A percentile compares a stretch with the other conserved stretches of the same genome.
These are phyloP conservation scores for Graphium colonna DNA, from an alignment of 2,888 invertebrate species.

Conservation along the genomic window DNA sequence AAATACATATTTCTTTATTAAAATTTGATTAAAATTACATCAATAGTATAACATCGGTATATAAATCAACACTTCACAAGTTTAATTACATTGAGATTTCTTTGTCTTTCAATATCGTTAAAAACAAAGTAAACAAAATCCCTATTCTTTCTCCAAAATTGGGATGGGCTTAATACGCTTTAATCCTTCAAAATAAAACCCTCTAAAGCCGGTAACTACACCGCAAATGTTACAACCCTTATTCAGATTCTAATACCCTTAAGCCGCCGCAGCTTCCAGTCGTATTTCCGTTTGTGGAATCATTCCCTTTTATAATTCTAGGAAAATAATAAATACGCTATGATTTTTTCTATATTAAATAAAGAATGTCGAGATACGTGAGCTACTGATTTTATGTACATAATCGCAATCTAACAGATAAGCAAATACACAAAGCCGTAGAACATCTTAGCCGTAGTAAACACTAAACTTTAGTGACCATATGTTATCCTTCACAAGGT, in stretches of 20 bases:
- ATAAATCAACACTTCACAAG: neutral
- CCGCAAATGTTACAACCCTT: neutral
- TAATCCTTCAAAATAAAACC: neutral
- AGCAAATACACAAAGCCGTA: too few relatives aligned
- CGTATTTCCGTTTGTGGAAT: neutral
- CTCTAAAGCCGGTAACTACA: neutral
- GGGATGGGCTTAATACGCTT: neutral
- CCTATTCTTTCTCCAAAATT: neutral
- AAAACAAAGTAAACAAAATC: neutral
- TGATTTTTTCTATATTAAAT: too few relatives aligned
- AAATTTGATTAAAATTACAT: neutral
- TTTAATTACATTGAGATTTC: too few relatives aligned
- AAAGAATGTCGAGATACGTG: too few relatives aligned
- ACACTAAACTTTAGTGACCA: neutral
- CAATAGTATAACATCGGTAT: neutral
- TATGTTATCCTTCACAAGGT: neutral
- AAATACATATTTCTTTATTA: slow-evolving; percentile 10
- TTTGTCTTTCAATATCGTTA: too few relatives aligned
- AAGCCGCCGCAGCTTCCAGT: neutral
- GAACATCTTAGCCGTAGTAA: neutral
- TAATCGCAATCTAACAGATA: too few relatives aligned
- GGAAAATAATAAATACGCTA: too few relatives aligned
- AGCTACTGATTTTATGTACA: too few relatives aligned
- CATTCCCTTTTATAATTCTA: neutral
- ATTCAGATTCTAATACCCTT: neutral